phyloP scores from a whole-genome alignment of 2,797 vertebrate genomes.

The Cephalopachus bancanus region DNA sequence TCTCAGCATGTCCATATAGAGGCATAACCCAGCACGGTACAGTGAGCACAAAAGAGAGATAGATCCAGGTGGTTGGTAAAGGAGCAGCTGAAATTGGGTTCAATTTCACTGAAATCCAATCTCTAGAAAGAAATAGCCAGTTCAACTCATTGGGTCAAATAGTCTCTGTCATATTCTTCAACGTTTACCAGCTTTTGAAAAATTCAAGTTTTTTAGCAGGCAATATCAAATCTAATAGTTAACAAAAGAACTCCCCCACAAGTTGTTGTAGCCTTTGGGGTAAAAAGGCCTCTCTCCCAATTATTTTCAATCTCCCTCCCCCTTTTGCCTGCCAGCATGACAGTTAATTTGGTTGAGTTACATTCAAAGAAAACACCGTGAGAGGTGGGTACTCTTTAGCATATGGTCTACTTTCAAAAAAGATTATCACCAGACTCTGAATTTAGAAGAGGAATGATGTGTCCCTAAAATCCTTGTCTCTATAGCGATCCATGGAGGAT shows the following conservation, averaged over 20 bases:
- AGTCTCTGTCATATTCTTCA: background rate
- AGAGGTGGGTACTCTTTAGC: conserved; percentile 15
- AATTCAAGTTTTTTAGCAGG: conserved; percentile 20
- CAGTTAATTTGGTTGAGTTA: conserved; percentile 35
- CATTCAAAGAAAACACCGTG: background rate
- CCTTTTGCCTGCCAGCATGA: background rate
- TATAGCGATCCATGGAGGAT: background rate
- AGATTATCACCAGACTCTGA: conserved; percentile 6
- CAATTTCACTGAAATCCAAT: background rate
- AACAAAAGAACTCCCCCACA: background rate
- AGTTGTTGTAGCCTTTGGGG: background rate
- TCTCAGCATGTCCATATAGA: background rate
- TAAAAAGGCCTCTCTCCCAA: background rate
- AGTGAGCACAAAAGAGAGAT: background rate
- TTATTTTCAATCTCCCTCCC: background rate
- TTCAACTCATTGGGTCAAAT: background rate
- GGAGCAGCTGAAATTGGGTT: background rate
- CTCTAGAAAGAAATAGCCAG: background rate
- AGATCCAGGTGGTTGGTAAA: background rate
- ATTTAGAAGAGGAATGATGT: background rate
- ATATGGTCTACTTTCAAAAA: background rate
- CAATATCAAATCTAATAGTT: conserved; percentile 50
- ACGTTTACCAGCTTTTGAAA: background rate
- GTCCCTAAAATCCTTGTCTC: conserved; percentile 26
- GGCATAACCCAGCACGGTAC: background rate